phyloP scores from a whole-genome alignment of 2,113 vertebrate species.

The Lophius piscatorius region DNA sequence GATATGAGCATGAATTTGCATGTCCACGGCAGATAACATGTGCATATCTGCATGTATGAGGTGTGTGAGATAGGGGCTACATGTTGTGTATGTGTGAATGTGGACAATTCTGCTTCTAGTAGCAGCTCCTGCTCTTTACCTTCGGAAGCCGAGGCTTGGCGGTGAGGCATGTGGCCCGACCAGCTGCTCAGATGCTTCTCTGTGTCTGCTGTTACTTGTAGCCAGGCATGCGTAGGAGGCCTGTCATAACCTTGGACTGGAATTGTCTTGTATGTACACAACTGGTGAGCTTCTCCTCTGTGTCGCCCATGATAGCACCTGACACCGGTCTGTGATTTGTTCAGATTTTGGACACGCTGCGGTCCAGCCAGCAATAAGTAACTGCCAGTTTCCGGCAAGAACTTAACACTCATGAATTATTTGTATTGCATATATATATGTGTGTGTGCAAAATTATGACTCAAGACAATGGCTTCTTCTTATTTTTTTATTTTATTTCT shows the following conservation, averaged over 20 bases:
- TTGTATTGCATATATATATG: slow-evolving; percentile 29
- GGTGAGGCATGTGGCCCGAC: slow-evolving; percentile 44
- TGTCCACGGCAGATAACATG: slow-evolving; percentile 27
- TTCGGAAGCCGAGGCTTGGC: slow-evolving; percentile 34
- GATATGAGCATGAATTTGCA: slow-evolving; percentile 6
- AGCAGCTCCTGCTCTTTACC: slow-evolving; percentile 51
- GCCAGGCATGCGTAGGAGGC: slow-evolving; percentile 38
- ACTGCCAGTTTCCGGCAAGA: slow-evolving; percentile 42
- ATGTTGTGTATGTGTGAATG: neutral
- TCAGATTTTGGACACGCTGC: slow-evolving; percentile 35
- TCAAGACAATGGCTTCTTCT: slow-evolving; percentile 13
- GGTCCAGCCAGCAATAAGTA: neutral
- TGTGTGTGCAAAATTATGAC: slow-evolving; percentile 4
- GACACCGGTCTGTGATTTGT: slow-evolving; percentile 59
- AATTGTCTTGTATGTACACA: slow-evolving; percentile 72
- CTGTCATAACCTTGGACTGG: slow-evolving; percentile 59
- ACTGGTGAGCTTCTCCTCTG: slow-evolving; percentile 59
- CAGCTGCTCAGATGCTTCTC: slow-evolving; percentile 61
- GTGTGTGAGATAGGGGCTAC: neutral
- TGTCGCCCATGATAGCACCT: slow-evolving; percentile 61
- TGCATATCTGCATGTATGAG: slow-evolving; percentile 4
- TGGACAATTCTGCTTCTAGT: slow-evolving; percentile 39
- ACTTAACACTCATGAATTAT: slow-evolving; percentile 42
- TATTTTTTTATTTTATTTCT: slow-evolving; percentile 22
- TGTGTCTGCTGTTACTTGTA: slow-evolving; percentile 59